Percentiles rank a stretch among this genome's conserved stretches.
These are phyloP conservation scores for Byasa hedistus DNA, from an alignment of 2,888 invertebrate genomes.

Conservation along the genomic window DNA sequence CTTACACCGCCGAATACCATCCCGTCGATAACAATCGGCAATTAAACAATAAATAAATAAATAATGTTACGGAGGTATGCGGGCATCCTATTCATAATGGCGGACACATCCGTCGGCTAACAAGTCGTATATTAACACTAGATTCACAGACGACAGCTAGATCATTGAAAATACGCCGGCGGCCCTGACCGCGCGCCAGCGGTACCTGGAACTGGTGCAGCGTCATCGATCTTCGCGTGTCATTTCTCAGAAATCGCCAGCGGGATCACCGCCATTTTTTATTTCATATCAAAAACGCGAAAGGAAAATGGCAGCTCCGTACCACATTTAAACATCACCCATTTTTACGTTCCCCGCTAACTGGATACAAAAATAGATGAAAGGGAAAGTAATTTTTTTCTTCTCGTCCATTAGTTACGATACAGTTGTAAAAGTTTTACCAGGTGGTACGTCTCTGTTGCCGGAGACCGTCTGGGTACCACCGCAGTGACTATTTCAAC, in stretches of 20 bases:
- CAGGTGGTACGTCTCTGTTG: too few species aligned
- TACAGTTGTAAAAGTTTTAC: too few species aligned
- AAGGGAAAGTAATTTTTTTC: constrained; percentile 6
- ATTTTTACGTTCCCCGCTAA: constrained; percentile 11
- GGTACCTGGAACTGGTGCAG: constrained; percentile 40
- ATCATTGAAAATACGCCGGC: constrained; percentile 23
- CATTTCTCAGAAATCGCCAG: constrained; percentile 38
- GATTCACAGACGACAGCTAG: constrained; percentile 44
- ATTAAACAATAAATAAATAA: constrained; percentile 25
- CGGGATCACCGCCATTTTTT: constrained; percentile 16
- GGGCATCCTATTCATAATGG: constrained; percentile 12
- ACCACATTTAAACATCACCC: constrained; percentile 15
- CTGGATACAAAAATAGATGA: constrained; percentile 20
- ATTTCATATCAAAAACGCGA: constrained; percentile 13
- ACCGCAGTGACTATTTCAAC: too few species aligned
- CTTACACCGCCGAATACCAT: constrained; percentile 19
- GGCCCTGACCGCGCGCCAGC: constrained; percentile 11
- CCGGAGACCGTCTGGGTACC: too few species aligned
- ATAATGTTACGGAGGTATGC: constrained; percentile 12
- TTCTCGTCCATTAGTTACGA: neutral
- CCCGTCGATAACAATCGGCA: constrained; percentile 20
- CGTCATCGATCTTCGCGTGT: constrained; percentile 40
- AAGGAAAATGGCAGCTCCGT: constrained; percentile 16
- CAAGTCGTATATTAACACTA: constrained; percentile 41
- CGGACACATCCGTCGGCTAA: constrained; percentile 25